These are phyloP conservation scores for Hippopotamus amphibius DNA, from an alignment of 2,113 vertebrate genomes.

Conservation along the genomic window DNA sequence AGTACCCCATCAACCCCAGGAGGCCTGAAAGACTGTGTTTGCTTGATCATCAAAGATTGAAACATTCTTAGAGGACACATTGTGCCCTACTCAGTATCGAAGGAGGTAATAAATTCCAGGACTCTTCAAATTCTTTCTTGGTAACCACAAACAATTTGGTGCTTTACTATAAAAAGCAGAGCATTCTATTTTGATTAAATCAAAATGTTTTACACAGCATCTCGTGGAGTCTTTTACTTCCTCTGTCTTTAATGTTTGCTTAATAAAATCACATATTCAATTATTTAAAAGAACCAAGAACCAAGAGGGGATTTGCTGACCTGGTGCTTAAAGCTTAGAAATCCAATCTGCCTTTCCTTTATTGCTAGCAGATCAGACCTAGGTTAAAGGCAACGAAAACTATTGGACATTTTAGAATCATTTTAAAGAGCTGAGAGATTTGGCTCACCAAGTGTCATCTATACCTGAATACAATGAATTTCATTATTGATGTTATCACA, in stretches of 20 bases:
- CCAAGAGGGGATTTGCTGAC: slow-evolving; percentile 64
- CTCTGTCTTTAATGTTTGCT: slow-evolving; percentile 68
- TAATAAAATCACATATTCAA: slow-evolving; percentile 72
- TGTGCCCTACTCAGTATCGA: not conserved
- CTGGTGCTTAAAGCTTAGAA: slow-evolving; percentile 68
- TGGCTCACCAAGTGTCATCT: slow-evolving; percentile 51
- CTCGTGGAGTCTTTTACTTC: slow-evolving; percentile 29
- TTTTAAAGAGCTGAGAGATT: slow-evolving; percentile 55
- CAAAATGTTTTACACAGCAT: slow-evolving; percentile 38
- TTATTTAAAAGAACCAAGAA: slow-evolving; percentile 70
- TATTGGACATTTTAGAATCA: slow-evolving; percentile 55
- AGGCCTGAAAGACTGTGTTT: not conserved
- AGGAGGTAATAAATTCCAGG: slow-evolving; percentile 11
- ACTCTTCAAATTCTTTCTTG: not conserved
- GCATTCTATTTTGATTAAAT: slow-evolving; percentile 63
- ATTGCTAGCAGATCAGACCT: slow-evolving; percentile 51
- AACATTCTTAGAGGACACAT: not conserved
- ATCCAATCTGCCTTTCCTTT: slow-evolving; percentile 70
- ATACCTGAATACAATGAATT: slow-evolving; percentile 61
- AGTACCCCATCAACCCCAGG: not conserved
- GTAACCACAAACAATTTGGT: slow-evolving; percentile 51
- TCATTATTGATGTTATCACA: slow-evolving; percentile 63
- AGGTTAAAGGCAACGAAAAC: slow-evolving; percentile 57
- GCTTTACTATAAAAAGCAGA: slow-evolving; percentile 47
- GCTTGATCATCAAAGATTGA: not conserved